These are phyloP conservation scores for Nyctalus aviator DNA, from an alignment of 2,797 vertebrate genomes.

Conservation along the genomic window DNA sequence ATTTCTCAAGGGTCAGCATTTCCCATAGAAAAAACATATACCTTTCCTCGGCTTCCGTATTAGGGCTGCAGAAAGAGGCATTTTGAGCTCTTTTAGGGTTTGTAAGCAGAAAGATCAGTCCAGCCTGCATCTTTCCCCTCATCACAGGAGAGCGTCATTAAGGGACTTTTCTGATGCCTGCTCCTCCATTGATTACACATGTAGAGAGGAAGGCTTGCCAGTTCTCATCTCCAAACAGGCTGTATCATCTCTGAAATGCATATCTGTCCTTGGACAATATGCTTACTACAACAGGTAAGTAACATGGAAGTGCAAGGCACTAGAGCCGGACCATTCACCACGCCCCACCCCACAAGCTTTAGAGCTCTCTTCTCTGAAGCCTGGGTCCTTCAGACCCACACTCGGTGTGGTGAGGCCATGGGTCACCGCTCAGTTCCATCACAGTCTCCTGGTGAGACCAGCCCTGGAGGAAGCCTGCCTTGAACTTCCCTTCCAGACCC, in stretches of 20 bases:
- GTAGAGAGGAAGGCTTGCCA: background rate
- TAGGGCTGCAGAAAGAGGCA: background rate
- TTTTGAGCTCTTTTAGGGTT: background rate
- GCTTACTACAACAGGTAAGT: background rate
- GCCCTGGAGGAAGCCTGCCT: background rate
- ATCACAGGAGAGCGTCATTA: background rate
- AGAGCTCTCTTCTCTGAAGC: background rate
- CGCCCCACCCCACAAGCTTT: background rate
- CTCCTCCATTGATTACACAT: background rate
- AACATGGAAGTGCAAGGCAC: background rate
- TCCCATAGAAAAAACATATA: background rate
- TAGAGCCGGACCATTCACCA: background rate
- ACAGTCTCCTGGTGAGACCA: background rate
- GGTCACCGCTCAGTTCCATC: background rate
- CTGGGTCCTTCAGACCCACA: background rate
- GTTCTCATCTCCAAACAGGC: background rate
- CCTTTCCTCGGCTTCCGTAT: background rate
- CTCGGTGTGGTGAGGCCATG: background rate
- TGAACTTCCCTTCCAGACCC: constrained; percentile 23
- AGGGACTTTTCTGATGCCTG: background rate
- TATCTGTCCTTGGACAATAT: background rate
- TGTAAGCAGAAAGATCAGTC: background rate
- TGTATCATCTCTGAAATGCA: background rate
- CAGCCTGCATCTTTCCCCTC: background rate
- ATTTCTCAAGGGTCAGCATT: background rate